Base-by-base conservation (phyloP, 1,140 invertebrate genomes). In the Heterodera schachtii region DNA sequence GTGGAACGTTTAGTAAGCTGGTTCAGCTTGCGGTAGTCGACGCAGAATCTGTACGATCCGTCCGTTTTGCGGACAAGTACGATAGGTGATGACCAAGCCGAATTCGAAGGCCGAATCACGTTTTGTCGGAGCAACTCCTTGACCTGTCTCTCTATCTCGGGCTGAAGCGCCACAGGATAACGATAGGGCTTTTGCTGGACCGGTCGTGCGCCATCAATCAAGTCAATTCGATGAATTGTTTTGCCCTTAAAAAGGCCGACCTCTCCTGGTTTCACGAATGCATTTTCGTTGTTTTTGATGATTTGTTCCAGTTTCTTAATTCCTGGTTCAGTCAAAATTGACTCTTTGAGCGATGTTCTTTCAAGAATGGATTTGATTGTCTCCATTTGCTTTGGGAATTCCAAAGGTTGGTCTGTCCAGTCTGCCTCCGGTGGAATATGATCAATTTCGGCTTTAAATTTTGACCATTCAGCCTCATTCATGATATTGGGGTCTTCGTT, bases 71-170 rank as follows among this genome's bases (percentile, higher is more conserved):
- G 52, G 7, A 84, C 83, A 11, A 84, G 19, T 19, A 84, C 83
- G 19, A 84, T 80, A 1, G 83, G 83, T 0, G 46, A 64, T 7
- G 44, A 21, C 52, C 81, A 84, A n/a, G 73, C 49, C 11, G 66
- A 76, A 1, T 19, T 79, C 5, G 82, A 84, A 13, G 70, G 77
- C 46, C 79, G 57, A 21, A 84, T 84, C 31, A 84, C 78, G 13
- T 67, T 64, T 47, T 85, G 60, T 60, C 31, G n/a, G 7, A 84
- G 70, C 83, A 84, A 79, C n/a, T 84, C 83, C 8, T 84, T 44
- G 3, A 80, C 64, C 73, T 84, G 83, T 80, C 66, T 19, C 44
- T 84, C 78, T 0, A 84, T 73, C 75, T 84, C 83, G 8, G 49
- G 46, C n/a, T 69, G 71, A 3, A 83, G 52, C 0, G 84, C 83